Conservation (phyloP, 2,113 vertebrate species). For the Carassius auratus region DNA sequence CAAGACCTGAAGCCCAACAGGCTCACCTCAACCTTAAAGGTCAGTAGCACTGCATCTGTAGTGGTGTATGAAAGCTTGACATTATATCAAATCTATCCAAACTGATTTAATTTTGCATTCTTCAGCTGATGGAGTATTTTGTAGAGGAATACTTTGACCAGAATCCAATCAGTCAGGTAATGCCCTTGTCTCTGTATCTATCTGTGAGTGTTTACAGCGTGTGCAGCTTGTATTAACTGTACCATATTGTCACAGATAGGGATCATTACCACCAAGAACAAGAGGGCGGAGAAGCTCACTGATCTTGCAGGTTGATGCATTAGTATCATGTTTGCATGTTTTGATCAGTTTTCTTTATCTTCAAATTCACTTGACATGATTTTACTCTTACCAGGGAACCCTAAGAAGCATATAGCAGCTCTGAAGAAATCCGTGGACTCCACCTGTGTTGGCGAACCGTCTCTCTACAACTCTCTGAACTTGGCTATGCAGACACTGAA, state of each 20-base stretch:
- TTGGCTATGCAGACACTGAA: constrained; percentile 91
- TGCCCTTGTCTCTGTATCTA: constrained; percentile 43
- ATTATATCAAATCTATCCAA: neutral
- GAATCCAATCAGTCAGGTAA: constrained; percentile 98
- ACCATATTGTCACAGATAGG: constrained; percentile 79
- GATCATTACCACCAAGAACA: constrained; percentile 92
- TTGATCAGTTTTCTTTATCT: neutral
- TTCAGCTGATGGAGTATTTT: constrained; percentile 90
- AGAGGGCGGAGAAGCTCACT: constrained; percentile 95
- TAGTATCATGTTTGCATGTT: neutral
- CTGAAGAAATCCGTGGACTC: constrained; percentile 91
- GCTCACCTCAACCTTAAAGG: constrained; percentile 78
- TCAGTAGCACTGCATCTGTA: neutral
- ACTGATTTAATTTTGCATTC: neutral
- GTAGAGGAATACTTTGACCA: constrained; percentile 98
- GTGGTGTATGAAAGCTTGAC: neutral
- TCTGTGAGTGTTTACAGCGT: neutral
- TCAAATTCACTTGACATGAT: neutral
- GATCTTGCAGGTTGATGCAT: constrained; percentile 88
- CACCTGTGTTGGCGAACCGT: constrained; percentile 90
- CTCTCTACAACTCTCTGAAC: constrained; percentile 92
- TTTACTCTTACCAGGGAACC: constrained; percentile 79
- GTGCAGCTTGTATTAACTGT: constrained; percentile 10
- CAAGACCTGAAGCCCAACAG: constrained; percentile 95
- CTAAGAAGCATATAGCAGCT: constrained; percentile 85